A percentile compares a stretch with the other conserved stretches of the same genome.
phyloP scores from a whole-genome alignment of 1,140 invertebrate genomes.

The Drosophila pandora region DNA sequence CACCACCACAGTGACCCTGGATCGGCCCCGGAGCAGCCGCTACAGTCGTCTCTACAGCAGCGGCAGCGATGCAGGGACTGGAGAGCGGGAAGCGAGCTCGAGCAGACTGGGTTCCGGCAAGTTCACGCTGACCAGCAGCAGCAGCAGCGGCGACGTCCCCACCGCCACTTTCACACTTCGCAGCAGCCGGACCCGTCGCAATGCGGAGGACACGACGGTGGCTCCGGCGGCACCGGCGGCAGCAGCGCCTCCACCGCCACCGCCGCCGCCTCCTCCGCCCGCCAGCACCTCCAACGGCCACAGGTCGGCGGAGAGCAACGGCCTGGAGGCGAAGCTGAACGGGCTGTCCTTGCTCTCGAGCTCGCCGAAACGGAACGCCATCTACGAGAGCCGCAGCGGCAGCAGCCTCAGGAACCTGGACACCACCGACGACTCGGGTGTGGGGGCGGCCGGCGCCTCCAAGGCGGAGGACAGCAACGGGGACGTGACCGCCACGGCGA shows the following conservation, averaged over 20 bases:
- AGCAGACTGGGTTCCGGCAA: constrained; percentile 41
- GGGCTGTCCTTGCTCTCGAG: constrained; percentile 59
- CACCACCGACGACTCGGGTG: constrained; percentile 60
- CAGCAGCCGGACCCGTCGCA: constrained; percentile 51
- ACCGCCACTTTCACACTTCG: constrained; percentile 74
- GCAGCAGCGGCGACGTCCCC: constrained; percentile 70
- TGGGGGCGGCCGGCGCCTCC: background rate
- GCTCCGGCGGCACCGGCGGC: background rate
- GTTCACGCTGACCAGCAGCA: constrained; percentile 61
- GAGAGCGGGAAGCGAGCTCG: constrained; percentile 4
- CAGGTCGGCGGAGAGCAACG: constrained; percentile 27
- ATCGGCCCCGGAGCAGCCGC: constrained; percentile 69
- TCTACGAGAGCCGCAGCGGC: constrained; percentile 49
- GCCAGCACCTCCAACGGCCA: constrained; percentile 27
- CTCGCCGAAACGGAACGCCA: constrained; percentile 66
- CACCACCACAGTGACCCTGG: constrained; percentile 62
- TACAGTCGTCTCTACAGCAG: constrained; percentile 74
- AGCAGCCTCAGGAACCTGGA: constrained; percentile 27
- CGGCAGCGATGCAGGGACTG: constrained; percentile 40
- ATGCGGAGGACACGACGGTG: constrained; percentile 13
- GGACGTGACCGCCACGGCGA: constrained; percentile 62
- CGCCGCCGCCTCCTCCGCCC: constrained; percentile 1
- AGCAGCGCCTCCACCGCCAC: background rate
- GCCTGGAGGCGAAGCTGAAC: constrained; percentile 63
- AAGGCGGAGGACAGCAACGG: constrained; percentile 29